phyloP scores from a whole-genome alignment of 2,113 vertebrate genomes.

The Oryzias woworae region DNA sequence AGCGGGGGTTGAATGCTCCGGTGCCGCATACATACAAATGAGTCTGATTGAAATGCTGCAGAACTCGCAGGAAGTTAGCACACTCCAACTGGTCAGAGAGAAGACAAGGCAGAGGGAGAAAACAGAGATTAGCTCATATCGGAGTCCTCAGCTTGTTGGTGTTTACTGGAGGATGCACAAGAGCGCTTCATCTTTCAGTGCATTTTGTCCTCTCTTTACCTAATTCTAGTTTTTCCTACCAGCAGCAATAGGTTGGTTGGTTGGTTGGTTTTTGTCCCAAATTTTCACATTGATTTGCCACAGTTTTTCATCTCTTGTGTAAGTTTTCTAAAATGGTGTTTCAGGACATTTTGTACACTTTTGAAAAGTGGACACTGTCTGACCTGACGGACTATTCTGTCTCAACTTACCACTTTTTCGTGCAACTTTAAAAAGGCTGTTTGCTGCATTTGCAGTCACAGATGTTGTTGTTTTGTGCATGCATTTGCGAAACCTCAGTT shows the following conservation, averaged over 20 bases:
- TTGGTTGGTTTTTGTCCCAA: constrained; percentile 28
- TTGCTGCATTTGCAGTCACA: not conserved
- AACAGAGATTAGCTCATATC: constrained; percentile 2
- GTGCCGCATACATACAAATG: constrained; percentile 82
- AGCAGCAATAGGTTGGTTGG: constrained; percentile 27
- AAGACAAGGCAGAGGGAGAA: not conserved
- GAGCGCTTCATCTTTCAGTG: not conserved
- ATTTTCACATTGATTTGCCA: constrained; percentile 35
- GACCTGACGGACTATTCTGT: not conserved
- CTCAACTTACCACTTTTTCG: not conserved
- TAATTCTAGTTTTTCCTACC: constrained; percentile 20
- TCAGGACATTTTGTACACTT: not conserved
- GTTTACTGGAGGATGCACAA: too few relatives aligned
- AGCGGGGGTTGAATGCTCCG: constrained; percentile 82
- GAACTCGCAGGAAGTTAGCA: constrained; percentile 80
- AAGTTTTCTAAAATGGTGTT: constrained; percentile 23
- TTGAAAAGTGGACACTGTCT: constrained; percentile 12
- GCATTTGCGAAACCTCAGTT: constrained; percentile 33
- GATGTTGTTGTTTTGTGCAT: constrained; percentile 13
- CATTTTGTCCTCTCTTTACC: not conserved
- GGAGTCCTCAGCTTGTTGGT: not conserved
- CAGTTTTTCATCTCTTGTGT: constrained; percentile 24
- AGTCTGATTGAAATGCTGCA: constrained; percentile 80
- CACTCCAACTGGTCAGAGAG: constrained; percentile 72
- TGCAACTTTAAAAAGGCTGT: not conserved